These are phyloP conservation scores for Euplexia lucipara DNA, from an alignment of 2,888 invertebrate genomes.

Conservation along the genomic window DNA sequence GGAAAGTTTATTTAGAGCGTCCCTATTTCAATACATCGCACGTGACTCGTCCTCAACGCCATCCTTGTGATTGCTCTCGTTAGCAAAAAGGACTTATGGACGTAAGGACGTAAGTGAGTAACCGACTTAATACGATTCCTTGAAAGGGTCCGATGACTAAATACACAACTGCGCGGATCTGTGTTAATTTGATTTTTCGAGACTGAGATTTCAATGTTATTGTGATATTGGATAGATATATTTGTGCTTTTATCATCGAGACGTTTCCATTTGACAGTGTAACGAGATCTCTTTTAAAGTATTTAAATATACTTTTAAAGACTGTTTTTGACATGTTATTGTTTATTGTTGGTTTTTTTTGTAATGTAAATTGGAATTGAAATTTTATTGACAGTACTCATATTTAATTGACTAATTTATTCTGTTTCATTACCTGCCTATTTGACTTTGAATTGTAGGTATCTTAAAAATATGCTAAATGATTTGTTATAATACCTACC, in stretches of 20 bases:
- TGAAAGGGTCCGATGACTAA: conserved; percentile 39
- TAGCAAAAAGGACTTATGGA: conserved; percentile 42
- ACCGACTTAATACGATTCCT: conserved; percentile 30
- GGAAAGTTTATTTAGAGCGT: conserved; percentile 57
- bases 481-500: no score
- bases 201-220: conserved; percentile 28
- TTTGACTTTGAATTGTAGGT: no score
- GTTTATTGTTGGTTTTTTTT: no score
- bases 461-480: no score
- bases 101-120: conserved; percentile 32
- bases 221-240: conserved; percentile 39
- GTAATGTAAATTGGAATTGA: no score
- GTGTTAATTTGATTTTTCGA: conserved; percentile 30
- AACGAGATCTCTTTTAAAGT: conserved; percentile 24
- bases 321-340: no score
- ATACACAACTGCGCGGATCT: conserved; percentile 33
- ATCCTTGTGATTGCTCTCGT: conserved; percentile 57
- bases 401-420: no score
- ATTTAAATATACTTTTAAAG: background rate
- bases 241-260: conserved; percentile 15
- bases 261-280: conserved; percentile 15
- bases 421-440: no score
- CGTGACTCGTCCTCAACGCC: conserved; percentile 50
- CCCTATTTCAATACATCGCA: conserved; percentile 52
- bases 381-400: no score